Evolutionary conservation across 2,888 invertebrate species (phyloP), one percentile per base, ranked within the genome.

Genomic region (Cheilosia grossa): DNA sequence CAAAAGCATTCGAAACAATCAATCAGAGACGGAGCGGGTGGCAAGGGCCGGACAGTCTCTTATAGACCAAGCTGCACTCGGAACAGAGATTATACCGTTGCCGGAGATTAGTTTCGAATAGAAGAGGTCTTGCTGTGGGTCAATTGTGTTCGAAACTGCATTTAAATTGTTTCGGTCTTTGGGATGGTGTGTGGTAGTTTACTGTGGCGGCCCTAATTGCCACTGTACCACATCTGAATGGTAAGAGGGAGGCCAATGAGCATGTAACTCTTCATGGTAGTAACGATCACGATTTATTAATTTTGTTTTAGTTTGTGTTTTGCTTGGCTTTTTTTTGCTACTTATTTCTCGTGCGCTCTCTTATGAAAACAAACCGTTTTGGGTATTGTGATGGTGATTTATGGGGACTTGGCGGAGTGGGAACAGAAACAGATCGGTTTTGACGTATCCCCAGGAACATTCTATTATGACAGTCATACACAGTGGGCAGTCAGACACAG

Each of bases 251-350:
- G 81, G 58, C 78, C 67, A 77, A 78, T 69, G 77, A 61, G 54
- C 74, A 85, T 85, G 80, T 75, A 80, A 80, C 74, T 81, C 61
- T 61, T 56, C 24, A 64, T 27, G 58, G 49, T 63, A 56, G 75
- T 77, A 86, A 82, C 82, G 64, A 86, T 86, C 86, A 86, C 86
- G 86, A 86, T 82, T 86, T 86, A 86, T 86, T 82, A 82, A 80
- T 86, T 73, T 69, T 64, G 63, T 44, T 47, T 73, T 53, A 9
- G 47, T 79, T 58, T 67, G 49, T 24, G 17, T 5, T 63, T 40
- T 6, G 21, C 19, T 37, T 27, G 1, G 27, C 7, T 0, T 27
- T 27, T 24, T 24, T 24, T 24, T 40, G 9, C 30, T 44, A 30
- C 42, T 19, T 13, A 49, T 64, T 27, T 73, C 17, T 74, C 9